Conservation (phyloP, 2,113 vertebrate genomes). For the Prunella fulvescens region DNA sequence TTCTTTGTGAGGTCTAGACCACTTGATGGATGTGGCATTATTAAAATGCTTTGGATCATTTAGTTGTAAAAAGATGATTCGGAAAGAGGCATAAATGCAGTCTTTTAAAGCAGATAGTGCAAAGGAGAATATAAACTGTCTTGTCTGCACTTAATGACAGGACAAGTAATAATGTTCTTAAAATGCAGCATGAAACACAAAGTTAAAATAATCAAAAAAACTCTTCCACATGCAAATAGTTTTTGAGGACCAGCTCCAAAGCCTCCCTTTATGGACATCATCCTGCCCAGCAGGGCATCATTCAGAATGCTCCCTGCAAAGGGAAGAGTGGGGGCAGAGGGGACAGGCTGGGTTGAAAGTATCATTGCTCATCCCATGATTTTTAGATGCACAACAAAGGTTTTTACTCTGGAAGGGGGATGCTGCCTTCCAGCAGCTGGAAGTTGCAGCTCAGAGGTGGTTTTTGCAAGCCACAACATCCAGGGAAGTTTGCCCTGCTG, state of each 20-base stretch:
- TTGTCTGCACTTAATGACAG: constrained; percentile 7
- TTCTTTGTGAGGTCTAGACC: not conserved
- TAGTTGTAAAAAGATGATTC: constrained; percentile 15
- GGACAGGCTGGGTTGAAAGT: not conserved
- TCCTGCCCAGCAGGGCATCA: not conserved
- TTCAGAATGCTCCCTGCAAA: not conserved
- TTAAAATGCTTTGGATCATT: constrained; percentile 57
- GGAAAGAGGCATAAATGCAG: constrained; percentile 7
- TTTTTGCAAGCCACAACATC: not conserved
- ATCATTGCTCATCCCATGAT: not conserved
- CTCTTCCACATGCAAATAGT: not conserved
- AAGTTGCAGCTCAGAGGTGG: not conserved
- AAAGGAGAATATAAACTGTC: constrained; percentile 11
- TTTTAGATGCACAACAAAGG: not conserved
- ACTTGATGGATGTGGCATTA: constrained; percentile 47
- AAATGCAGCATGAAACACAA: not conserved
- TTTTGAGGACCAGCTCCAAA: not conserved
- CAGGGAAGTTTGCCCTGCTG: not conserved
- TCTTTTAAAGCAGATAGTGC: not conserved
- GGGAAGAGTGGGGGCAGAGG: too few species aligned
- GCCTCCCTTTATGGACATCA: not conserved
- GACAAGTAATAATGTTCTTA: constrained; percentile 20
- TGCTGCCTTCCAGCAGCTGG: not conserved
- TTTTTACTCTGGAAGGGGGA: not conserved
- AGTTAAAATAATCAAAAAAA: not conserved